A percentile compares a stretch with the other conserved stretches of the same genome.
Evolutionary conservation across 2,888 invertebrate species (phyloP).

Genomic region (Heliconius erato): DNA sequence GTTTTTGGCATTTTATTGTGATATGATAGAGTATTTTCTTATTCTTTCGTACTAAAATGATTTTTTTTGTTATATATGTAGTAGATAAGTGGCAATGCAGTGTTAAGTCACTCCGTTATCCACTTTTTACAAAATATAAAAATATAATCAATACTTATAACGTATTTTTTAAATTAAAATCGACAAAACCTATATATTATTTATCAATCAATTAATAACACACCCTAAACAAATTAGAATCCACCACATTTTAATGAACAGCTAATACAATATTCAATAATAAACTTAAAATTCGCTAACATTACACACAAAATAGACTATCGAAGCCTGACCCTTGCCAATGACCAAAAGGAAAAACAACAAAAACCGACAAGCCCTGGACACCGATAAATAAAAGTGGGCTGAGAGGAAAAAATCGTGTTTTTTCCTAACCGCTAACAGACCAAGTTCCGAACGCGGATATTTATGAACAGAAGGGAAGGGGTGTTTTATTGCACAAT

Average conservation of each 20-base stretch:
- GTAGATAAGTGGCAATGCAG: no score
- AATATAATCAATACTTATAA: no score
- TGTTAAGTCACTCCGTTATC: no score
- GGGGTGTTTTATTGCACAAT: constrained; percentile 82
- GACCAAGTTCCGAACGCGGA: constrained; percentile 82
- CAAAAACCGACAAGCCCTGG: constrained; percentile 61
- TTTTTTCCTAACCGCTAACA: constrained; percentile 74
- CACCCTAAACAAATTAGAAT: no score
- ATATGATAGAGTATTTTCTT: background rate
- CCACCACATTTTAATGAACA: no score
- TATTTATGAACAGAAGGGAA: constrained; percentile 85
- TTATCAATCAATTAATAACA: no score
- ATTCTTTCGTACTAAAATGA: background rate
- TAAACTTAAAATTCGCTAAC: background rate
- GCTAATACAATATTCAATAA: background rate
- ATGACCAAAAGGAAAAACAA: constrained; percentile 46
- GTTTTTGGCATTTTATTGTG: constrained; percentile 32
- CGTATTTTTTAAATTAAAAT: no score
- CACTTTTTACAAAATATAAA: no score
- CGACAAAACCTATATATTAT: no score
- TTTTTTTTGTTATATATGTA: background rate
- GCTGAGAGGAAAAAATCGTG: constrained; percentile 72
- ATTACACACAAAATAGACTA: constrained; percentile 21
- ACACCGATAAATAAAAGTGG: constrained; percentile 78
- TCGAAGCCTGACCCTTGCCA: constrained; percentile 13